Evolutionary conservation across 1,140 invertebrate genomes (phyloP), one percentile per base, ranked within the genome.

Genomic region (Trichonephila clavipes): DNA sequence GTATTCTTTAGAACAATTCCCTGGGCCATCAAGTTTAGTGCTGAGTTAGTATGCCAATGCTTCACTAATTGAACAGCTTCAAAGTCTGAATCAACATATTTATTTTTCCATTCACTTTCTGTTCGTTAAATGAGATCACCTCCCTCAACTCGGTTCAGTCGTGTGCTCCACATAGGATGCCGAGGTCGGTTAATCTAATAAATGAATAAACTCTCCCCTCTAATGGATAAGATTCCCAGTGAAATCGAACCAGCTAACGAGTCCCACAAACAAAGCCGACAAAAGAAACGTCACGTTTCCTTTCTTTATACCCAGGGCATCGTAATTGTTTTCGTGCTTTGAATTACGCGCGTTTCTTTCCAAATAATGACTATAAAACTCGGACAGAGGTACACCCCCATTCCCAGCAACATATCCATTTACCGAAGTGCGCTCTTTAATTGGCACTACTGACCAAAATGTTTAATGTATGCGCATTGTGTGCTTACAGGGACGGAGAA

Each of bases 201-300:
- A 61, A 85, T 85, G 58, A 85, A 85, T 59, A 58, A 59, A 21
- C 18, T 28, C 72, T 40, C 28, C 44, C 82, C 58, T 18, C 44
- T 85, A 85, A 85, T 85, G 44, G 83, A 34, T 59, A 61, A 85
- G 44, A 85, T 85, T 85, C 83, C 83, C 83, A 85, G 83, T 85
- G 83, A 85, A 85, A 85, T 85, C 58, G 83, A 61, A 85, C 24
- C 44, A 10, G 18, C 83, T 85, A 85, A 85, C 83, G 83, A 85
- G 83, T 85, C 83, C 83, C 83, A n/a, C 44, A 77, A 34, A 72
- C 69, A 72, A 77, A 77, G 28, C 72, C 72, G 72, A 18, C 72
- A 19, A 64, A 40, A 40, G 72, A 77, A 77, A 77, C 28, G 72
- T 77, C 72, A 77, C 72, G 72, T 77, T 77, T 40, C 72, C 18